Evolutionary conservation across 2,888 invertebrate genomes (phyloP).

Genomic region (Punctoribates punctum): DNA sequence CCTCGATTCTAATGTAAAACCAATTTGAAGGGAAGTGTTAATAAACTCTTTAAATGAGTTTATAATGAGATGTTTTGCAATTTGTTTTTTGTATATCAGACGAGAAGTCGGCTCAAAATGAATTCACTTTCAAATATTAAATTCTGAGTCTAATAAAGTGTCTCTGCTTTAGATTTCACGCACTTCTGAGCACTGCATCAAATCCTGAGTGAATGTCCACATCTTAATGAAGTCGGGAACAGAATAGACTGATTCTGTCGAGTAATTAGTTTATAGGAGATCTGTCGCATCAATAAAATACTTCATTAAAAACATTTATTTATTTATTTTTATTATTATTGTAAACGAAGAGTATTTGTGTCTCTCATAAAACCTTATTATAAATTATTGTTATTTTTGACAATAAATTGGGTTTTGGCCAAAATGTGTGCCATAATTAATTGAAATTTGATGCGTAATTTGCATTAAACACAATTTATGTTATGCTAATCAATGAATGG

Average conservation of each 20-base stretch:
- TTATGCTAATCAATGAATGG: not conserved
- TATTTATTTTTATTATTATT: not conserved
- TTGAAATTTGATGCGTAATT: not conserved
- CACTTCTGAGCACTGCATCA: too few relatives aligned
- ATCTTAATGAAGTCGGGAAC: not conserved
- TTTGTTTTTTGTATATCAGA: not conserved
- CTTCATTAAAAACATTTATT: conserved; percentile 3
- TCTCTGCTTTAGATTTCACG: too few relatives aligned
- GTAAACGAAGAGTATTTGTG: not conserved
- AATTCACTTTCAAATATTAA: not conserved
- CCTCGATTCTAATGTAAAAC: conserved; percentile 1
- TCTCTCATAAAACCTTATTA: not conserved
- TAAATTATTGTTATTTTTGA: not conserved
- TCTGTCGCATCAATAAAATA: not conserved
- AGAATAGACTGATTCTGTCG: not conserved
- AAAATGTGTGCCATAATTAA: not conserved
- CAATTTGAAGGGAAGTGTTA: not conserved
- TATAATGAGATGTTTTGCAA: conserved; percentile 13
- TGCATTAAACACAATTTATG: not conserved
- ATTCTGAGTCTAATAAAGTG: not conserved
- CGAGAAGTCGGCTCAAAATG: not conserved
- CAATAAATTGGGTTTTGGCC: not conserved
- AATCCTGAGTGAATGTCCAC: too few relatives aligned
- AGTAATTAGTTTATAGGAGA: not conserved
- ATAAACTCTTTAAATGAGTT: conserved; percentile 8